Conservation (phyloP, 2,797 vertebrate genomes). For the Amblyraja radiata region DNA sequence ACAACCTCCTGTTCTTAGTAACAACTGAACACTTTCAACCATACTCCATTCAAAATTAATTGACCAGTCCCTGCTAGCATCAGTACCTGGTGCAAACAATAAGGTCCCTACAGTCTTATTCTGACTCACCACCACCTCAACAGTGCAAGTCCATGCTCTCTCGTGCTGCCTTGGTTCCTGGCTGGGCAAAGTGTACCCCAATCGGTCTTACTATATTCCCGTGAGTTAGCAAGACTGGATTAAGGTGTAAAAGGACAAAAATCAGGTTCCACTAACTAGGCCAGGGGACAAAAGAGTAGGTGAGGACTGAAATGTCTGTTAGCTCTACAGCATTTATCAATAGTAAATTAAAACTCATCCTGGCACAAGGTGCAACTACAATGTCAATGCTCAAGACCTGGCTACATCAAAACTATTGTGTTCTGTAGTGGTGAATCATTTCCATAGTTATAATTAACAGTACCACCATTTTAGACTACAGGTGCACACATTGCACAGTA, state of each 20-base stretch:
- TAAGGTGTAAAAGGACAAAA: background rate
- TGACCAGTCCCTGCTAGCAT: background rate
- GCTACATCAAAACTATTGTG: slow-evolving; percentile 22
- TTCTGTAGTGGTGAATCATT: slow-evolving; percentile 24
- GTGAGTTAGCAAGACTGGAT: background rate
- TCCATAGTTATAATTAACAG: background rate
- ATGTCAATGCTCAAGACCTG: background rate
- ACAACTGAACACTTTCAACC: background rate
- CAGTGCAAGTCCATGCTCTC: background rate
- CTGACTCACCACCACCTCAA: background rate
- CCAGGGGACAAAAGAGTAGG: background rate
- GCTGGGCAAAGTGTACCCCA: background rate
- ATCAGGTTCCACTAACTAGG: background rate
- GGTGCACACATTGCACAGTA: background rate
- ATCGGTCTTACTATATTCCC: background rate
- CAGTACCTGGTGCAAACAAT: background rate
- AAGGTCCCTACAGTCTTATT: background rate
- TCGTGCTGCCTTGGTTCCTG: background rate
- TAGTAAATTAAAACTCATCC: background rate
- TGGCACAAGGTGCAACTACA: background rate
- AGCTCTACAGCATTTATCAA: background rate
- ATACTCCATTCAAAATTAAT: no score
- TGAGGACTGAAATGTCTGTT: background rate
- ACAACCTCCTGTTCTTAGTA: background rate
- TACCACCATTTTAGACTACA: background rate